Base-by-base conservation (phyloP, 2,113 vertebrate genomes). In the Pardalotus punctatus region DNA sequence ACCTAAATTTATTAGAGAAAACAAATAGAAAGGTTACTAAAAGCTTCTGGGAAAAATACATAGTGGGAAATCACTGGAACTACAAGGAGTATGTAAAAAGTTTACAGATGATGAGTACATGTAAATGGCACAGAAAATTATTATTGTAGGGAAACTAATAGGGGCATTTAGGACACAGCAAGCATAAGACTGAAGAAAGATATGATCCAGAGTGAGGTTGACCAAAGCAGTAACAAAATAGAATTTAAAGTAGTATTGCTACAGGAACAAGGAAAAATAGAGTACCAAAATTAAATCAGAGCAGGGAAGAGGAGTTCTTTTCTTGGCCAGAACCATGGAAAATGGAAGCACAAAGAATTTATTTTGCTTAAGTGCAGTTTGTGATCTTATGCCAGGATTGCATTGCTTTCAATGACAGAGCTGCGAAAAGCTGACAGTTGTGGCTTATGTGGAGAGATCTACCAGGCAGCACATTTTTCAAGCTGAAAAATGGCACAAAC, bases 341-440 rank as follows among this genome's bases (percentile, higher is more conserved):
- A 95, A 94, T 94, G 81, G 92, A 95, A 94, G 50, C 81, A 88
- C 42, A 64, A 86, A 89, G 56, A 88, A 93, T 79, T 76, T 47
- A 91, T 95, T 96, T 96, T 97, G 70, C 87, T 91, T 81, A 96
- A 96, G 67, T 80, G 51, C 54, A 62, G 92, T 85, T 95, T 88
- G 61, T 95, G 54, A 81, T 95, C 91, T 96, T 96, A 70, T 67
- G 73, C 94, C 92, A 94, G 72, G 35, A 76, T 82, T 85, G 70
- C 54, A 86, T 92, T 96, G 48, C 93, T 92, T 93, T 66, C 82
- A 79, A 38, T 65, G 70, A 74, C n/a, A 16, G 53, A 57, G 67
- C 43, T 92, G 66, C 85, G 81, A 69, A 61, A 92, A 93, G 64
- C 50, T 91, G 73, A 74, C 36, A 20, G 43, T 77, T 96, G 50